Evolutionary conservation across 2,797 vertebrate species (phyloP), one percentile per base, ranked within the genome.

Genomic region (Poeciliopsis infans): DNA sequence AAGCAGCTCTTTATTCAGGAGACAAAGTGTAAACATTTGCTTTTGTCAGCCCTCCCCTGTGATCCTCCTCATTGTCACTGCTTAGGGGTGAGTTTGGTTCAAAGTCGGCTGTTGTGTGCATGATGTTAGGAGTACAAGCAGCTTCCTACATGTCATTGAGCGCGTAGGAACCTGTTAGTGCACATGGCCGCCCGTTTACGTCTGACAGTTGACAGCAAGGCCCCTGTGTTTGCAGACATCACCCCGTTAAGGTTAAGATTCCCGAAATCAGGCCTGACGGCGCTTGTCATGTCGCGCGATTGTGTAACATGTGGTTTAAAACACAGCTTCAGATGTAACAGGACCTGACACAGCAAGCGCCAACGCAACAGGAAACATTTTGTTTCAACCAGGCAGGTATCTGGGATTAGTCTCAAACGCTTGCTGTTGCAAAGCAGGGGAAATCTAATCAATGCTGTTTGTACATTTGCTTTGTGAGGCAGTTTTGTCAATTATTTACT

Each of bases 21-120:
- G 85, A 91, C 0, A 3, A 51, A 80, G 76, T 75, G 80, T 81
- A 93, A 90, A 90, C 86, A 84, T 92, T 92, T 91, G 76, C 87
- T 78, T 87, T 83, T 76, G 75, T 87, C 83, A 79, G 0, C 72
- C 83, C 74, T 86, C 82, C 83, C 73, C n/a, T 75, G 61, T 71
- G 88, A 80, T 72, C 69, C 43, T 55, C 55, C 80, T 86, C 2
- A 68, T 82, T 85, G 85, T 81, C 59, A 11, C 31, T 72, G 82
- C 83, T 86, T 41, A 53, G 28, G 82, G 86, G 51, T 71, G 73
- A 82, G 82, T 76, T 79, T 68, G 43, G 74, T 78, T 86, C 66
- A 86, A 83, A 89, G 85, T 86, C 76, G 76, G 18, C 49, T 53
- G 36, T 39, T 16, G 7, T 47, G 8, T 36, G 31, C 11, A 31